These are phyloP conservation scores for Leucoptera coffeella DNA, from an alignment of 2,888 invertebrate genomes.

Conservation along the genomic window DNA sequence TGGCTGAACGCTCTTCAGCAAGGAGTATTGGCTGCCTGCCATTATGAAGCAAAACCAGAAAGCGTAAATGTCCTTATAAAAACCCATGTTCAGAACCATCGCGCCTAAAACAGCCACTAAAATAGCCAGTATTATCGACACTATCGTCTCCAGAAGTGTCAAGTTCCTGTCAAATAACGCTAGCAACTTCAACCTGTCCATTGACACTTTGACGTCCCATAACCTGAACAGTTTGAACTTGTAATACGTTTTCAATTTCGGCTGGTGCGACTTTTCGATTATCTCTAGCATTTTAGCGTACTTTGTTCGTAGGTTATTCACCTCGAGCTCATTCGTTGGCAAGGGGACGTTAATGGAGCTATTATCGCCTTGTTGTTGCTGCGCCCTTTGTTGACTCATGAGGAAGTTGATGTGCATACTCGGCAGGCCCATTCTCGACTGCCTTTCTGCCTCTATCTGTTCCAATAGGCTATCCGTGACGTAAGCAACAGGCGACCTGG, in stretches of 20 bases:
- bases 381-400: conserved; percentile 32
- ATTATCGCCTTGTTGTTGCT: conserved; percentile 23
- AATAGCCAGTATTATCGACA: conserved; percentile 78
- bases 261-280: conserved; percentile 44
- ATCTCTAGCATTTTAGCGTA: conserved; percentile 52
- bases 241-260: conserved; percentile 62
- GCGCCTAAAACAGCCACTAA: conserved; percentile 83
- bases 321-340: conserved; percentile 50
- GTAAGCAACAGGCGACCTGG: conserved; percentile 38
- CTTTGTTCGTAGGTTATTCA: conserved; percentile 48
- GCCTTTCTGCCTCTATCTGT: conserved; percentile 41
- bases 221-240: conserved; percentile 66
- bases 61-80: conserved; percentile 88
- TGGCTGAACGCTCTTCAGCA: conserved; percentile 96
- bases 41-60: conserved; percentile 97
- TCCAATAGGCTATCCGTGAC: conserved; percentile 42
- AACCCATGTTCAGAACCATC: conserved; percentile 71
- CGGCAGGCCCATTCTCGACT: conserved; percentile 38
- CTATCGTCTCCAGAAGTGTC: conserved; percentile 71
- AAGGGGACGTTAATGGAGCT: conserved; percentile 27
- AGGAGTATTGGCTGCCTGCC: conserved; percentile 94
- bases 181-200: conserved; percentile 87
- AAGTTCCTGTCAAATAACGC: conserved; percentile 91
- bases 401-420: conserved; percentile 46
- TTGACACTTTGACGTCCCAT: conserved; percentile 70